phyloP scores from a whole-genome alignment of 2,888 invertebrate species.

The Nymphalis polychloros region DNA sequence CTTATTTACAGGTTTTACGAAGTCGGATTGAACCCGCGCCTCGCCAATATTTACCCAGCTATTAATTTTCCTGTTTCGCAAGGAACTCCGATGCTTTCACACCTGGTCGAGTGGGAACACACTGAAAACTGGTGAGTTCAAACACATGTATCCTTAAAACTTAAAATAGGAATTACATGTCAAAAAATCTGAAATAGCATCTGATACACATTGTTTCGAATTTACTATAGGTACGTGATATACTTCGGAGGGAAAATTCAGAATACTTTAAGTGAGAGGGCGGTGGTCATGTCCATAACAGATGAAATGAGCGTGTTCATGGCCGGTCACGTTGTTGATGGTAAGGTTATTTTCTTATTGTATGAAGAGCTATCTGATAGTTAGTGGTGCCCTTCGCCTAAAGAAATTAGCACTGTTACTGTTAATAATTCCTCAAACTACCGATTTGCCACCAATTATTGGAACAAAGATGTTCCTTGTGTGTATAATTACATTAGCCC shows the following conservation, averaged over 20 bases:
- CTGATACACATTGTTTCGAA: neutral
- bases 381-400: no score
- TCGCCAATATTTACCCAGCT: conserved; percentile 88
- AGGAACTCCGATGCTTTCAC: conserved; percentile 92
- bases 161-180: neutral
- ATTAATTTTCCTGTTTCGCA: conserved; percentile 91
- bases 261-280: conserved; percentile 85
- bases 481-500: no score
- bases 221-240: conserved; percentile 80
- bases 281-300: conserved; percentile 80
- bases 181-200: neutral
- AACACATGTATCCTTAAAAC: neutral
- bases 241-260: conserved; percentile 85
- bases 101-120: conserved; percentile 95
- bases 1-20: conserved; percentile 85
- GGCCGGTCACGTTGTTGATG: conserved; percentile 91
- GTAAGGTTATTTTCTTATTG: conserved; percentile 65
- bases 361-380: neutral
- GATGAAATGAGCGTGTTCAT: conserved; percentile 88
- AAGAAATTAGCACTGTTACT: neutral
- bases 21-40: conserved; percentile 87
- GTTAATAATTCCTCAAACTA: no score
- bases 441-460: no score
- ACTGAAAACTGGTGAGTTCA: conserved; percentile 84
- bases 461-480: no score